Evolutionary conservation across 2,797 vertebrate genomes (phyloP), one percentile per base, ranked within the genome.

Genomic region (Capromys pilorides): DNA sequence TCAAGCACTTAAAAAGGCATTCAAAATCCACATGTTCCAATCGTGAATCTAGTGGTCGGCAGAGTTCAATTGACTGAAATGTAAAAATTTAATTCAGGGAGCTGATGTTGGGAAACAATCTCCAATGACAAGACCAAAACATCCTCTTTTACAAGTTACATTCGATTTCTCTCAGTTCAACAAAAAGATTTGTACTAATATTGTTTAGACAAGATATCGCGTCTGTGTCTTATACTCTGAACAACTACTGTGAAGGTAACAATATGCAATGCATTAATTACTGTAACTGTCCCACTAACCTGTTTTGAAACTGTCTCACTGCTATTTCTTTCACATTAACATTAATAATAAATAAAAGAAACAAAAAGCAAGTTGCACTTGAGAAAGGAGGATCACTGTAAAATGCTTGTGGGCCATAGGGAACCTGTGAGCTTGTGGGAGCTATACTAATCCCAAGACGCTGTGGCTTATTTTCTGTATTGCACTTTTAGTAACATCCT

Each of bases 1-100:
- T 99, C 14, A 99, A 98, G 91, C 99, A 99, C 97, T 98, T 98
- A 91, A 99, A 98, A 82, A 99, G 98, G 96, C 99, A 99, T 89
- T 99, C 99, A 3, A 99, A 99, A 98, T 99, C 99, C 59, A 99
- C 99, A 0, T 99, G 99, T 80, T 99, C 99, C 49, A 99, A 95
- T 6, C 99, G 98, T 2, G 99, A 99, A 97, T 99, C 99, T 95
- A 99, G 97, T 0, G 99, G 99, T 16, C 99, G 99, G 96, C 99
- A 99, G 91, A 99, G 98, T 51, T 99, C 99, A 97, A 99, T 98
- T 2, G 99, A 99, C 99, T 99, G 97, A 33, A 90, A 97, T 5
- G 6, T 31, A 95, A 95, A 66, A 66, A 83, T 9, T 3, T 59
- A 2, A 69, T 49, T 90, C 33, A 87, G 91, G 73, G n/a, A 64